Percentiles rank a stretch among this genome's conserved stretches.
Conservation (phyloP, 2,888 invertebrate species). For the Lasioglossum calceatum region DNA sequence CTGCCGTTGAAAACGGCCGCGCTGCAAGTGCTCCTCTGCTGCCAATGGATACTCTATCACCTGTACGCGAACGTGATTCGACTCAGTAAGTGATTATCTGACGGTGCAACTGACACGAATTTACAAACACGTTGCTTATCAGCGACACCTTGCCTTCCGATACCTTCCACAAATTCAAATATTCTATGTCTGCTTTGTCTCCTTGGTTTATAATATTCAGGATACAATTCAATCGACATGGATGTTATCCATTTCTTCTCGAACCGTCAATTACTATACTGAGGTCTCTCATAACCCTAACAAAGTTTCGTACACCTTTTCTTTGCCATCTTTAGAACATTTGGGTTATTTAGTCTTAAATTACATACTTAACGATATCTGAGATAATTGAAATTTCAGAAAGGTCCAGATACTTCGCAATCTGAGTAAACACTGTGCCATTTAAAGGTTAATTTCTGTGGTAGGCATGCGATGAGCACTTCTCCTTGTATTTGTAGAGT, state of each 20-base stretch:
- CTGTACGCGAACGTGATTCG: slow-evolving; percentile 68
- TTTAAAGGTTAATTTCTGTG: background rate
- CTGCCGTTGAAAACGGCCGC: slow-evolving; percentile 46
- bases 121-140: background rate
- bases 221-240: background rate
- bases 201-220: background rate
- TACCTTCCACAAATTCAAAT: background rate
- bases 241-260: background rate
- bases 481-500: no score
- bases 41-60: slow-evolving; percentile 73
- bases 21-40: slow-evolving; percentile 56
- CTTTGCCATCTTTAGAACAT: no score
- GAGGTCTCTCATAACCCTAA: background rate
- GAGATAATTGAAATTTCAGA: background rate
- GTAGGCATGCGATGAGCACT: no score
- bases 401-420: background rate
- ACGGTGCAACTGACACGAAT: background rate
- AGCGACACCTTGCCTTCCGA: background rate
- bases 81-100: slow-evolving; percentile 70
- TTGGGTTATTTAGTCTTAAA: background rate
- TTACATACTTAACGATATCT: no score
- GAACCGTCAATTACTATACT: no score
- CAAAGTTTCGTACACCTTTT: no score
- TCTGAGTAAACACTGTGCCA: background rate
- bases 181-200: background rate